These are phyloP conservation scores for Neodiprion virginianus DNA, from an alignment of 1,140 invertebrate species.

Conservation along the genomic window DNA sequence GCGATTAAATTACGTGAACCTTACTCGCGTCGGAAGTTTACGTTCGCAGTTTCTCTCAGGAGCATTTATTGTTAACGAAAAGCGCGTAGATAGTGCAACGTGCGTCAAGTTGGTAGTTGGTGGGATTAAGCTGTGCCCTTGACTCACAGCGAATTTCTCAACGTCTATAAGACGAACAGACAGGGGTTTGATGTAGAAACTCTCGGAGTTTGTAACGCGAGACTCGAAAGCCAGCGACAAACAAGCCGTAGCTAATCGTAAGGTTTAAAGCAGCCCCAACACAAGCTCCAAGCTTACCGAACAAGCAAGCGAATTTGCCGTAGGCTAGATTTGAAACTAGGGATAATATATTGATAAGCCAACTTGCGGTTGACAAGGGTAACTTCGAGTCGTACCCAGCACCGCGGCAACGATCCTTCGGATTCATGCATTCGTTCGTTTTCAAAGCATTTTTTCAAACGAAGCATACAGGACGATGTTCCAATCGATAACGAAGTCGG, in stretches of 20 bases:
- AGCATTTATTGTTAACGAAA: neutral
- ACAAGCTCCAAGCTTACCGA: neutral
- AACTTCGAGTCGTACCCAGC: too few species aligned
- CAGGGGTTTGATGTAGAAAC: neutral
- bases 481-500: too few species aligned
- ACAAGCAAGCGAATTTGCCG: too few species aligned
- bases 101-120: neutral
- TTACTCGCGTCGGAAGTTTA: too few species aligned
- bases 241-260: neutral
- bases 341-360: neutral
- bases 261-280: neutral
- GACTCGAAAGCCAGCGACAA: neutral
- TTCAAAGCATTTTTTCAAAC: too few species aligned
- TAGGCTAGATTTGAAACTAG: too few species aligned
- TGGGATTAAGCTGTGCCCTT: neutral
- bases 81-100: neutral
- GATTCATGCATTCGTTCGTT: too few species aligned
- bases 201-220: neutral
- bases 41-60: too few species aligned
- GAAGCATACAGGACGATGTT: too few species aligned
- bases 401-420: too few species aligned
- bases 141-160: neutral
- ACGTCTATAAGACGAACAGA: neutral
- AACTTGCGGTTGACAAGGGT: too few species aligned
- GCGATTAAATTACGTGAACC: too few species aligned